These are phyloP conservation scores for Centroberyx gerrardi DNA, from an alignment of 2,797 vertebrate genomes.

Conservation along the genomic window DNA sequence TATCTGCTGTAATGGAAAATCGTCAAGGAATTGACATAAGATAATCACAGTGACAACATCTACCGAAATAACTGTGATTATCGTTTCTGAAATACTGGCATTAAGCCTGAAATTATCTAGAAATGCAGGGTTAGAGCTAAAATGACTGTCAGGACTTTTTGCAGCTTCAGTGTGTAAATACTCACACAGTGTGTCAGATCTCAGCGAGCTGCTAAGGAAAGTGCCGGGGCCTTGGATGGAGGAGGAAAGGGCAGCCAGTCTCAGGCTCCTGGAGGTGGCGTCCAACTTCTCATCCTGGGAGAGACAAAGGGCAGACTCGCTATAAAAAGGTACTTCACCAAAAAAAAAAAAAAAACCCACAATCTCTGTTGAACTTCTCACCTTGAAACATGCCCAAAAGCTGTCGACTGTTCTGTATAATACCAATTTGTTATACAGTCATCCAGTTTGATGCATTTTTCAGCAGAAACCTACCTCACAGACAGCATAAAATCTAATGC, in stretches of 20 bases:
- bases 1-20: no score
- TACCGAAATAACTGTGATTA: constrained; percentile 1
- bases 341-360: not conserved
- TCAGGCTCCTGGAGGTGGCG: constrained; percentile 79
- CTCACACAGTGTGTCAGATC: constrained; percentile 88
- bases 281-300: constrained; percentile 88
- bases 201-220: constrained; percentile 84
- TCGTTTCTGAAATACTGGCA: not conserved
- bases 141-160: constrained; percentile 14
- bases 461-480: not conserved
- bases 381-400: not conserved
- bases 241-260: constrained; percentile 81
- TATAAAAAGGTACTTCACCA: not conserved
- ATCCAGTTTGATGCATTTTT: not conserved
- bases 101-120: constrained; percentile 17
- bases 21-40: no score
- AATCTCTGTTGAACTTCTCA: no score
- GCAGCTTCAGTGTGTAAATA: constrained; percentile 52
- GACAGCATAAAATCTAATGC: not conserved
- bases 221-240: constrained; percentile 78
- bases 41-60: not conserved
- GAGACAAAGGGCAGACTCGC: constrained; percentile 21
- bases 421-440: not conserved
- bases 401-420: not conserved
- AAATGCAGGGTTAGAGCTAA: not conserved